Evolutionary conservation across 2,113 vertebrate genomes (phyloP).

Genomic region (Ovibos moschatus): DNA sequence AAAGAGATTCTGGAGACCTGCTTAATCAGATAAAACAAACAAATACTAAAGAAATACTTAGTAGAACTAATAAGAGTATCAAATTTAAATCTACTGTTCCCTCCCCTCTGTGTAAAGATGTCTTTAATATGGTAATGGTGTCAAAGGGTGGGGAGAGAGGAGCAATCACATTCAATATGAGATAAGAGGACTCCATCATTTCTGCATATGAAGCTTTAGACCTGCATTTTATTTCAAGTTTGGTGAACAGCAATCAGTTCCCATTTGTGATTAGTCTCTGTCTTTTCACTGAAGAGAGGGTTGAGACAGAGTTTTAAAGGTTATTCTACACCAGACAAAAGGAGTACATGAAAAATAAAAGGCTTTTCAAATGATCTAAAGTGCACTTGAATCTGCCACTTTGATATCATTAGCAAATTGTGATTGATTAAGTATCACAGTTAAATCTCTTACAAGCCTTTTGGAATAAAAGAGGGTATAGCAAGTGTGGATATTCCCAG

Average conservation of each 20-base stretch:
- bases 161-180: conserved; percentile 47
- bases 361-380: conserved; percentile 75
- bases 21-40: conserved; percentile 34
- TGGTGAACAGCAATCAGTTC: conserved; percentile 72
- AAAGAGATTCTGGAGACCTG: neutral
- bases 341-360: conserved; percentile 69
- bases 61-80: neutral
- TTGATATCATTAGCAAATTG: conserved; percentile 77
- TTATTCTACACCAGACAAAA: conserved; percentile 71
- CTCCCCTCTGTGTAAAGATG: conserved; percentile 20
- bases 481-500: conserved; percentile 61
- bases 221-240: conserved; percentile 71
- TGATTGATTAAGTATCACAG: conserved; percentile 77
- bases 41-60: conserved; percentile 40
- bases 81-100: neutral
- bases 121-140: conserved; percentile 57
- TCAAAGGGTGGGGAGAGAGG: conserved; percentile 13
- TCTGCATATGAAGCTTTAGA: conserved; percentile 53
- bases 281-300: conserved; percentile 66
- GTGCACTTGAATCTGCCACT: conserved; percentile 75
- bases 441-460: conserved; percentile 70
- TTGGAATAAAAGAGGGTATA: conserved; percentile 41
- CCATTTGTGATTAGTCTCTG: conserved; percentile 70
- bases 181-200: conserved; percentile 52
- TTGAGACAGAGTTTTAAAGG: conserved; percentile 66